phyloP scores from a whole-genome alignment of 2,113 vertebrate species.

The human (Homo sapiens) region GRCh38 chr3:116713001-116713500 shows the following conservation, averaged over 20 bases:
- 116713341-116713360: not conserved
- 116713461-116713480: not conserved
- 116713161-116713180: not conserved
- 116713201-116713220: not conserved
- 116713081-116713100: not conserved
- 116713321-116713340: not conserved
- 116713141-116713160: not conserved
- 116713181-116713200: not conserved
- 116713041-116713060: not conserved
- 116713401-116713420: not conserved
- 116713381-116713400: not conserved
- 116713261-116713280: not conserved
- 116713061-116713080: not conserved
- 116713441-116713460: not conserved
- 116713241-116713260: not conserved
- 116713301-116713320: not conserved
- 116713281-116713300: not conserved
- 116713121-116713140: not conserved
- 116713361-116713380: not conserved
- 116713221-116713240: not conserved
- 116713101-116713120: not conserved
- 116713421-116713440: not conserved
- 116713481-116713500: not conserved
- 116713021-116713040: not conserved
- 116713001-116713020: not conserved